Evolutionary conservation across 2,797 vertebrate species (phyloP), one percentile per base, ranked within the genome.

Genomic region (Enteromius fasciolatus): DNA sequence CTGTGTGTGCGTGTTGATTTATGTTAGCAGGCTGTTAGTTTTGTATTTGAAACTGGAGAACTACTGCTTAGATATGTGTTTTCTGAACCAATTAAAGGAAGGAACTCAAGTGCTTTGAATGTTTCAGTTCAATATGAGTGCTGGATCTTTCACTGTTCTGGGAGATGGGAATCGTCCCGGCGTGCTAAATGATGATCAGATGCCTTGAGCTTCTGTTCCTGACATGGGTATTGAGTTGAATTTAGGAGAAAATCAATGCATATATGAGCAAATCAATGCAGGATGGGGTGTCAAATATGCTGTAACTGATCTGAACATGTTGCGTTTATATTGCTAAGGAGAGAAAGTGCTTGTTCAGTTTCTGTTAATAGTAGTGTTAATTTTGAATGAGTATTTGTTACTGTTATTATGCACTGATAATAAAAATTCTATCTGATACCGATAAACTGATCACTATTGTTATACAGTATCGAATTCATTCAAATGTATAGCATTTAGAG

Each of bases 271-370:
- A 76, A 78, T 83, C 81, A 77, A 70, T 83, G 74, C 52, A 50
- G 74, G 28, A 50, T 1, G 3, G 33, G 61, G 72, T 76, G 80
- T 82, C 61, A 76, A 17, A 76, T 82, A 81, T 33, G 39, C 66
- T 69, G 81, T 83, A 83, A 77, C 41, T 70, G 81, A 83, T 68
- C 81, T 61, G 74, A 61, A 77, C 75, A 77, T 70, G 64, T 33
- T 70, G 33, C 66, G 25, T 20, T 61, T 50, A 70, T 77, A 70
- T 70, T 48, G 74, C 31, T 48, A 54, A 61, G 39, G 33, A 39
- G 20, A 52, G 44, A 31, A 64, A 74, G 28, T 39, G 69, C 10
- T 63, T 48, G 28, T 36, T 46, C 52, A 70, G 31, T 52, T 20
- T 23, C 12, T 59, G 41, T 63, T 33, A 64, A 23, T 73, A 28